A percentile compares a stretch with the other conserved stretches of the same genome.
Evolutionary conservation across 2,113 vertebrate species (phyloP).

Genomic region (Rhea americana): DNA sequence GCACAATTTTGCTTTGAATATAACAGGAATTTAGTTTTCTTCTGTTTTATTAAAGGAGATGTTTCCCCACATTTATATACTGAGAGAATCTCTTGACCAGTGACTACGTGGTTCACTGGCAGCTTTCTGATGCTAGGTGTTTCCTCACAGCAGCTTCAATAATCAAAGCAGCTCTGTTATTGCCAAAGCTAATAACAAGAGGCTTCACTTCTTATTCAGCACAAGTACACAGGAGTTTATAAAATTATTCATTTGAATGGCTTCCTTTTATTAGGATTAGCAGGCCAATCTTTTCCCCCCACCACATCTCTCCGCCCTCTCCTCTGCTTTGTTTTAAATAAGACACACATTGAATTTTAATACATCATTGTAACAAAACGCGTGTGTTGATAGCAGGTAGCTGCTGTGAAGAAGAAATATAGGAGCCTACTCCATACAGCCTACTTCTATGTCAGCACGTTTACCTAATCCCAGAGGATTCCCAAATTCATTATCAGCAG

Average conservation of each 20-base stretch:
- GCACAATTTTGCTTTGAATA: neutral
- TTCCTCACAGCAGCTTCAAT: neutral
- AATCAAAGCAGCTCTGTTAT: neutral
- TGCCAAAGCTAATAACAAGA: slow-evolving; percentile 10
- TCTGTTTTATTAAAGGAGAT: neutral
- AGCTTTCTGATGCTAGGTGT: neutral
- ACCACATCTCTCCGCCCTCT: neutral
- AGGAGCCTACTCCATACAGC: neutral
- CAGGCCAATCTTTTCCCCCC: neutral
- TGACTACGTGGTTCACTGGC: neutral
- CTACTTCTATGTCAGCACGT: neutral
- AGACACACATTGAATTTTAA: slow-evolving; percentile 34
- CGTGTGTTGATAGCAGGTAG: neutral
- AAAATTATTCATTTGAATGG: slow-evolving; percentile 34
- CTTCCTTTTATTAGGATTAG: neutral
- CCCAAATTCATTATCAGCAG: slow-evolving; percentile 41
- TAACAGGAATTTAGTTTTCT: neutral
- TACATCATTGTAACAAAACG: neutral
- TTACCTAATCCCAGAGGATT: neutral
- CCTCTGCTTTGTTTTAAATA: slow-evolving; percentile 17
- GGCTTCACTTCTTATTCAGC: neutral
- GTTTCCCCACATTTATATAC: neutral
- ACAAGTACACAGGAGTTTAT: neutral
- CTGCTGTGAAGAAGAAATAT: neutral
- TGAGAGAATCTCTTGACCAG: neutral